Conservation (phyloP, 2,797 vertebrate genomes). For the Geotrypetes seraphini region DNA sequence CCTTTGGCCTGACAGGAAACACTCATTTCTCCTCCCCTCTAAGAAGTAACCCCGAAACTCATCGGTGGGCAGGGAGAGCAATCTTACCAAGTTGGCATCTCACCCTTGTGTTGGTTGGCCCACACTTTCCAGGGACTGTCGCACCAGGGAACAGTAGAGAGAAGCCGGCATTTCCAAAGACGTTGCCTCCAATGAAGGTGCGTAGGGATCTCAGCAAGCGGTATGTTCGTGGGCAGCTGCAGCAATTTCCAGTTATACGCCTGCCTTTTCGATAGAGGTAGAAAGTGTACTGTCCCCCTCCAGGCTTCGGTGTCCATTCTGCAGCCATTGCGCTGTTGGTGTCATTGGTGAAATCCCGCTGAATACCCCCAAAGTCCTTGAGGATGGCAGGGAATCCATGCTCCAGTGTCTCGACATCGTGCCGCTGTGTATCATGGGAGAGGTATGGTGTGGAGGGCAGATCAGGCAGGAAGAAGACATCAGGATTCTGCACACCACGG, state of each 20-base stretch:
- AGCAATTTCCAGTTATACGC: slow-evolving; percentile 66
- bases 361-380: slow-evolving; percentile 68
- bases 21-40: too few relatives aligned
- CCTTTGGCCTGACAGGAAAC: too few relatives aligned
- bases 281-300: slow-evolving; percentile 55
- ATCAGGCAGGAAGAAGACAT: slow-evolving; percentile 75
- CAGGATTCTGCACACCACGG: slow-evolving; percentile 71
- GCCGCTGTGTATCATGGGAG: slow-evolving; percentile 75
- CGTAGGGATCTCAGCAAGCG: slow-evolving; percentile 67
- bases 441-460: slow-evolving; percentile 76
- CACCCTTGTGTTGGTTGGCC: slow-evolving; percentile 72
- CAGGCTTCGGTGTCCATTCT: slow-evolving; percentile 30
- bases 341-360: slow-evolving; percentile 40
- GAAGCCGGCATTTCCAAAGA: slow-evolving; percentile 73
- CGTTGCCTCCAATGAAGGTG: slow-evolving; percentile 76
- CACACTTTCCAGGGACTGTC: slow-evolving; percentile 64
- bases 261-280: slow-evolving; percentile 69
- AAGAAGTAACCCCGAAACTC: neutral
- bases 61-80: neutral
- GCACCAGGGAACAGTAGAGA: slow-evolving; percentile 72
- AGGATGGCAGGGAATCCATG: slow-evolving; percentile 63
- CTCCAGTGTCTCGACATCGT: slow-evolving; percentile 76
- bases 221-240: slow-evolving; percentile 64
- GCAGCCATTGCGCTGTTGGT: slow-evolving; percentile 15
- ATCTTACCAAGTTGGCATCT: slow-evolving; percentile 76